These are phyloP conservation scores for Podargus strigoides DNA, from an alignment of 2,797 vertebrate genomes.

Conservation along the genomic window DNA sequence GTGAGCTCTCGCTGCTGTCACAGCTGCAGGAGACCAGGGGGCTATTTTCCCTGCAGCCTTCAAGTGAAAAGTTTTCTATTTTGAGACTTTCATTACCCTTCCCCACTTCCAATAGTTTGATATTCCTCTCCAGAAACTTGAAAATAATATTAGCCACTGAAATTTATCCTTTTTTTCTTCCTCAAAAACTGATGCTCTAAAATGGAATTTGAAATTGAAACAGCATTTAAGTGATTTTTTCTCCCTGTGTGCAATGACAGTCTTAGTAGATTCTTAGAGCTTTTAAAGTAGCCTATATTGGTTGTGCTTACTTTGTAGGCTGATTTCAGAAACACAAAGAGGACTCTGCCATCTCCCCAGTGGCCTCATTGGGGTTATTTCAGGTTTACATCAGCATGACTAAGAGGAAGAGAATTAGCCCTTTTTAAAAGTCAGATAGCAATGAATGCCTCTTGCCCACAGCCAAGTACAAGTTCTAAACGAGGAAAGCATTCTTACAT, in stretches of 20 bases:
- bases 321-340: conserved; percentile 22
- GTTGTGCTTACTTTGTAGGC: not conserved
- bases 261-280: not conserved
- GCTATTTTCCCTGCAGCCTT: not conserved
- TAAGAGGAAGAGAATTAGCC: not conserved
- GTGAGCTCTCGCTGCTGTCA: not conserved
- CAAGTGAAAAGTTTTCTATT: not conserved
- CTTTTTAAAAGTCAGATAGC: not conserved
- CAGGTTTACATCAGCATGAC: not conserved
- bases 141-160: not conserved
- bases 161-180: not conserved
- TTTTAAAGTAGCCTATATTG: not conserved
- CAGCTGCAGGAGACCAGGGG: not conserved
- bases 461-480: not conserved
- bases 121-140: not conserved
- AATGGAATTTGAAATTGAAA: not conserved
- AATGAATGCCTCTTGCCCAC: not conserved
- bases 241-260: not conserved
- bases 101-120: not conserved
- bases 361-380: not conserved
- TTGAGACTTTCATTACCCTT: conserved; percentile 1
- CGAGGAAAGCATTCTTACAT: not conserved
- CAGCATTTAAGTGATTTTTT: not conserved
- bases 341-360: not conserved
- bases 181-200: not conserved